These are phyloP conservation scores for Hetaerina titia DNA, from an alignment of 2,888 invertebrate species.

Conservation along the genomic window DNA sequence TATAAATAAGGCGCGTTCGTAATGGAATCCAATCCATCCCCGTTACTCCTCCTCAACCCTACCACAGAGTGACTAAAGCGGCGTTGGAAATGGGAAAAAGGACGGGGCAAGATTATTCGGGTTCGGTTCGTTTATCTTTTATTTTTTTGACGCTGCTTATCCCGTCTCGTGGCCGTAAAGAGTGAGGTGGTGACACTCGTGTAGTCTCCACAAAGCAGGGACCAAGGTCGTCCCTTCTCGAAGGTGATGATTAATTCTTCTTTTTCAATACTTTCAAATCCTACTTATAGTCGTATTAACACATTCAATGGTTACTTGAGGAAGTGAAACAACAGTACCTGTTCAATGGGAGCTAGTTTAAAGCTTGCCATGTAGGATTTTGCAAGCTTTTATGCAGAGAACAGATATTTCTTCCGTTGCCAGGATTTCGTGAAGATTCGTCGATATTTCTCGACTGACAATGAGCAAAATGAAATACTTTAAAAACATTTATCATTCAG, in stretches of 20 bases:
- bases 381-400: no score
- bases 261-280: no score
- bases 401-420: no score
- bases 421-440: no score
- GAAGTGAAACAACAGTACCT: no score
- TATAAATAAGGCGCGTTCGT: conserved; percentile 49
- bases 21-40: conserved; percentile 48
- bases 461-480: no score
- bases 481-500: no score
- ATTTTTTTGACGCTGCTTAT: not conserved
- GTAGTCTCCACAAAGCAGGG: not conserved
- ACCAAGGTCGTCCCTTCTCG: not conserved
- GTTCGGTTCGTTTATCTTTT: not conserved
- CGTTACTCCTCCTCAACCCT: not conserved
- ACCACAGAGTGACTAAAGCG: not conserved
- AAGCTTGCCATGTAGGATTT: no score
- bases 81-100: not conserved
- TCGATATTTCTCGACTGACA: no score
- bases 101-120: not conserved
- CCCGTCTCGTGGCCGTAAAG: not conserved
- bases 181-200: not conserved
- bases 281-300: no score
- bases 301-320: no score
- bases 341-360: no score
- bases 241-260: not conserved